Conservation (phyloP, 2,113 vertebrate species). For the Eidolon helvum region DNA sequence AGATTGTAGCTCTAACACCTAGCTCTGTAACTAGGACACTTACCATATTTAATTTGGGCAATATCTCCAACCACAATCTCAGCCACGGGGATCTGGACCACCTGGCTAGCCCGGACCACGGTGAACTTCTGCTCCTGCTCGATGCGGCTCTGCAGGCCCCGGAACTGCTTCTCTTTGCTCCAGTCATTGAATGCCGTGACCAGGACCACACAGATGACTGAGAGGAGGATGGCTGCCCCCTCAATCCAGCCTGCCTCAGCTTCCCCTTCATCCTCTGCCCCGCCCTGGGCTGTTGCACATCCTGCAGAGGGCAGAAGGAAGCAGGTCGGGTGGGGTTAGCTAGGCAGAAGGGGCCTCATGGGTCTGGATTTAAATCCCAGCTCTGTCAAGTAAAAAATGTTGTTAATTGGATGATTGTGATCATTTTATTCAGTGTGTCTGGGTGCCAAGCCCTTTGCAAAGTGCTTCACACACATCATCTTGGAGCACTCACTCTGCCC, state of each 20-base stretch:
- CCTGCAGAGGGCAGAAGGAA: slow-evolving; percentile 77
- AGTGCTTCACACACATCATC: not conserved
- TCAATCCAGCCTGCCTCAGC: slow-evolving; percentile 98
- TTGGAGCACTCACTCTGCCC: not conserved
- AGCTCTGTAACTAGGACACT: slow-evolving; percentile 43
- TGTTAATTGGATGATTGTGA: not conserved
- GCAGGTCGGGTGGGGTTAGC: rapidly evolving
- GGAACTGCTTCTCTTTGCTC: slow-evolving; percentile 99
- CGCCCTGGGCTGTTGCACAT: slow-evolving; percentile 87
- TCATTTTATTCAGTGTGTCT: not conserved
- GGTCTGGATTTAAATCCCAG: not conserved
- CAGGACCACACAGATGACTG: slow-evolving; percentile 97
- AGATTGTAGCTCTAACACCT: not conserved
- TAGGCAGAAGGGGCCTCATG: rapidly evolving
- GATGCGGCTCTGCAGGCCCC: slow-evolving; percentile 98
- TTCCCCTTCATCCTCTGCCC: slow-evolving; percentile 95
- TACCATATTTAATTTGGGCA: slow-evolving; percentile 98
- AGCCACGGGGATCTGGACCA: slow-evolving; percentile 96
- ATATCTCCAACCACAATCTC: slow-evolving; percentile 98
- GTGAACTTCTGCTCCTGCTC: slow-evolving; percentile 99
- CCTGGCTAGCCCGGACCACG: slow-evolving; percentile 92
- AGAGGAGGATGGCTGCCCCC: slow-evolving; percentile 97
- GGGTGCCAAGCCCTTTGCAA: not conserved
- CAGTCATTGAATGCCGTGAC: slow-evolving; percentile 99
- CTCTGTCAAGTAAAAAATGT: not conserved